Base-by-base conservation (phyloP, 2,113 vertebrate genomes). In the Ranitomeya imitator region DNA sequence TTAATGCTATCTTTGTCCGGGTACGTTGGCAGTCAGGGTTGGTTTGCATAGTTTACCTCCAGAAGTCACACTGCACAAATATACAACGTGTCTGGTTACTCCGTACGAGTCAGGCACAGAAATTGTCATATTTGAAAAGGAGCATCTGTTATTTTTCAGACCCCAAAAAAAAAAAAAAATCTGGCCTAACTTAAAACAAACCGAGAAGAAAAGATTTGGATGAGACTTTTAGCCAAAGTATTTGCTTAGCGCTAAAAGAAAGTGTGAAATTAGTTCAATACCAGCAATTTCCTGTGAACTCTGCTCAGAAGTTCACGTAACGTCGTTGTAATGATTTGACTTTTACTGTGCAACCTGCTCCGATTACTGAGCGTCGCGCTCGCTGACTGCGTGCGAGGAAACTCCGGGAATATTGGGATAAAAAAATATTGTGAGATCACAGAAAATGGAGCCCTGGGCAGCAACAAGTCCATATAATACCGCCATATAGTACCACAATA, bases 221-320 rank as follows among this genome's bases (percentile, higher is more conserved):
- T 83, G 78, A 88, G 79, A 87, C 65, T 74, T 89, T 88, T 89
- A 85, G 77, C 89, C 83, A 76, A 90, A 79, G 19, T 83, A 86
- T 88, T 59, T 86, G 77, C 83, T 83, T 90, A 73, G 69, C 84
- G 79, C 85, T 55, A 89, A 59, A 89, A 77, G 87, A 88, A 88
- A 89, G 87, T 89, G 87, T 85, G 85, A 81, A 74, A 63, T 86
- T 88, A 91, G 77, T 91, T 91, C 88, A 90, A 78, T 83, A 90
- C 84, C 89, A 15, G 85, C 79, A 83, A 91, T 87, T 73, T 86
- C 87, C 80, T 89, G 77, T 90, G 54, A 90, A 90, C 90, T 89
- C 83, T 89, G 69, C 87, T 82, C 85, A 91, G 12, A 65, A 78
- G 87, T 88, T 88, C 87, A 88, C 74, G 23, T 12, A 69, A 45